phyloP scores from a whole-genome alignment of 37 sponge, comb jelly and placozoan genomes.

The Halichondria panicea region DNA sequence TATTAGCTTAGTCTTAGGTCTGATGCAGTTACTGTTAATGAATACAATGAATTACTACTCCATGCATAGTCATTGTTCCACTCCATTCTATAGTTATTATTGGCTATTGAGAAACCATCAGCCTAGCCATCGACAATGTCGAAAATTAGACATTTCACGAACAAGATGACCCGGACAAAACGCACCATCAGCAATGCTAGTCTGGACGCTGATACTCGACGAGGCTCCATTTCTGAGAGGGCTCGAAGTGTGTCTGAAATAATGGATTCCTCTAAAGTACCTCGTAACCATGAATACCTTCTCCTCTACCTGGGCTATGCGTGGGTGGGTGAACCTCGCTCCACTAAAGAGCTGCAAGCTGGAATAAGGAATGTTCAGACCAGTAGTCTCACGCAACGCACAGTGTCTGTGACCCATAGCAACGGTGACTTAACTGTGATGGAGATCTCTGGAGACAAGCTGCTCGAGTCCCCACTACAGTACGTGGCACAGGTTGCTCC shows the following conservation, averaged over 20 bases:
- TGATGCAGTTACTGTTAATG: no score
- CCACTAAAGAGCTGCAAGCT: constrained; percentile 4
- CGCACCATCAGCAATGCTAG: constrained; percentile 10
- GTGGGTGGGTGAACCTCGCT: constrained; percentile 16
- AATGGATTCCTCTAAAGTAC: constrained; percentile 4
- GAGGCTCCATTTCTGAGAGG: background rate
- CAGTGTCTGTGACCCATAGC: constrained; percentile 5
- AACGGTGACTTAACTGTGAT: constrained; percentile 16
- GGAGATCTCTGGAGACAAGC: constrained; percentile 30
- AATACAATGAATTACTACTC: no score
- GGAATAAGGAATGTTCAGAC: constrained; percentile 26
- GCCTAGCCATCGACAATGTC: no score
- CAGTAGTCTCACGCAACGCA: background rate
- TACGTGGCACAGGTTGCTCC: constrained; percentile 18
- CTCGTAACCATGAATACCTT: background rate
- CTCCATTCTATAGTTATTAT: no score
- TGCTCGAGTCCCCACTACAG: constrained; percentile 16
- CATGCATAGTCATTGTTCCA: no score
- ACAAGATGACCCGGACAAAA: no score
- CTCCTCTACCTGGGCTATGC: constrained; percentile 42
- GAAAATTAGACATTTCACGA: no score
- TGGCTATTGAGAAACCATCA: no score
- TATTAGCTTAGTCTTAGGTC: no score
- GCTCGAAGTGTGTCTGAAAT: constrained; percentile 3
- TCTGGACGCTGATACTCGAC: background rate